Conservation (phyloP, 1,140 invertebrate genomes). For the Drosophila melanogaster region DNA sequence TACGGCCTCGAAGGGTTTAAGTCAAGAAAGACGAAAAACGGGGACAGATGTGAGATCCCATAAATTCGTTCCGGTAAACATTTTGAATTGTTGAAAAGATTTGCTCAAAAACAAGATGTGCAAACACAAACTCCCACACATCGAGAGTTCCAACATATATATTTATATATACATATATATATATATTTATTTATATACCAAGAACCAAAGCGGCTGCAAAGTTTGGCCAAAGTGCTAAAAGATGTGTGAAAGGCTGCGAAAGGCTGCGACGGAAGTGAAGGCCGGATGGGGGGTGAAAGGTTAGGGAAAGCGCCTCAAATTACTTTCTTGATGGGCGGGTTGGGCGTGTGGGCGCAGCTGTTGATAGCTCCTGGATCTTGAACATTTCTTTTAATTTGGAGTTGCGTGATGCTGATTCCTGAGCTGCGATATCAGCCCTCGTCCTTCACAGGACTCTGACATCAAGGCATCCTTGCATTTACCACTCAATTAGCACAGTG, state of each 20-base stretch:
- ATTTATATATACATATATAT: slow-evolving; percentile 6
- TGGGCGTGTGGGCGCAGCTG: slow-evolving; percentile 54
- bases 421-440: slow-evolving; percentile 15
- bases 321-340: slow-evolving; percentile 43
- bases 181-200: slow-evolving; percentile 27
- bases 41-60: slow-evolving; percentile 40
- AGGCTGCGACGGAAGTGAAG: slow-evolving; percentile 57
- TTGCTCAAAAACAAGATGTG: slow-evolving; percentile 52
- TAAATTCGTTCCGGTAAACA: slow-evolving; percentile 69
- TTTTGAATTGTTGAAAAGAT: slow-evolving; percentile 76
- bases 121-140: slow-evolving; percentile 33
- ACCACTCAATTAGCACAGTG: slow-evolving; percentile 67
- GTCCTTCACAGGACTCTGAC: slow-evolving; percentile 7
- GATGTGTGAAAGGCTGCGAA: slow-evolving; percentile 78
- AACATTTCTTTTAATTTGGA: slow-evolving; percentile 58
- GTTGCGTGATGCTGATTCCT: slow-evolving; percentile 38
- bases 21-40: slow-evolving; percentile 8
- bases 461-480: slow-evolving; percentile 30
- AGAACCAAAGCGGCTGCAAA: slow-evolving; percentile 28
- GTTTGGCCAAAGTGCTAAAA: slow-evolving; percentile 63
- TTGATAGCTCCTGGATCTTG: slow-evolving; percentile 41
- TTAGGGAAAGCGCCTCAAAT: slow-evolving; percentile 61
- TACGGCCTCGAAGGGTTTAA: slow-evolving; percentile 36
- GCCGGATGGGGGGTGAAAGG: slow-evolving; percentile 66
- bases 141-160: background rate